Evolutionary conservation across 2,888 invertebrate species (phyloP).

Genomic region (Drosophila robusta): DNA sequence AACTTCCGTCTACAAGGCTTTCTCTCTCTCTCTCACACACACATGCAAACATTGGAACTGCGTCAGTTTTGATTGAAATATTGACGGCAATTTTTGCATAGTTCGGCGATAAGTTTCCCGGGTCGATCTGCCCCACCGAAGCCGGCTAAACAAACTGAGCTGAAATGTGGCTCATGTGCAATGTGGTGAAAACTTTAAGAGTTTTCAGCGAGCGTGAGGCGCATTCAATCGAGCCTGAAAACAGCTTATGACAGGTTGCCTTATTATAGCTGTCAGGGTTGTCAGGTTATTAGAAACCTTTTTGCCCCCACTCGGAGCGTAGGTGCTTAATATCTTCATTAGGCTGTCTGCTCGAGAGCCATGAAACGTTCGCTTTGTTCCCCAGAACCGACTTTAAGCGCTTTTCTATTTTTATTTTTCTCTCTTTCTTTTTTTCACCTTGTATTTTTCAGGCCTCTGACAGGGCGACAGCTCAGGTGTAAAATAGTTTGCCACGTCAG

Average conservation of each 20-base stretch:
- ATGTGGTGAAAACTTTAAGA: constrained; percentile 66
- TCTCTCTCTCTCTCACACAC: constrained; percentile 8
- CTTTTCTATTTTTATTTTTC: constrained; percentile 42
- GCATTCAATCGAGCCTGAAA: constrained; percentile 61
- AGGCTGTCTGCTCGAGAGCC: constrained; percentile 21
- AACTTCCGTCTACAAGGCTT: constrained; percentile 46
- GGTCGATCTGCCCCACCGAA: constrained; percentile 1
- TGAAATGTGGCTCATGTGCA: constrained; percentile 54
- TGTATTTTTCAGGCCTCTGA: constrained; percentile 49
- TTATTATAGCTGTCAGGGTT: constrained; percentile 75
- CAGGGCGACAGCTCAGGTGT: constrained; percentile 75
- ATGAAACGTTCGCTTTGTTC: constrained; percentile 17
- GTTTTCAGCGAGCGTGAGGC: constrained; percentile 5
- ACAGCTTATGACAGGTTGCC: constrained; percentile 79
- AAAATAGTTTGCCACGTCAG: constrained; percentile 75
- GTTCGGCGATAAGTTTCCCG: constrained; percentile 57
- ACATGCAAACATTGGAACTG: constrained; percentile 19
- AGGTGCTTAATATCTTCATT: constrained; percentile 66
- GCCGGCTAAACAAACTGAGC: constrained; percentile 34
- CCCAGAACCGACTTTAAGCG: constrained; percentile 55
- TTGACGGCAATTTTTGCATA: constrained; percentile 74
- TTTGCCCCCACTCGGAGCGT: constrained; percentile 1
- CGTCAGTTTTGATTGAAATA: constrained; percentile 76
- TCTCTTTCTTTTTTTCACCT: constrained; percentile 18
- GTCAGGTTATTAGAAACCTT: constrained; percentile 63